A percentile compares a stretch with the other conserved stretches of the same genome.
Conservation (phyloP, 2,797 vertebrate genomes). For the Hippocampus kuda region DNA sequence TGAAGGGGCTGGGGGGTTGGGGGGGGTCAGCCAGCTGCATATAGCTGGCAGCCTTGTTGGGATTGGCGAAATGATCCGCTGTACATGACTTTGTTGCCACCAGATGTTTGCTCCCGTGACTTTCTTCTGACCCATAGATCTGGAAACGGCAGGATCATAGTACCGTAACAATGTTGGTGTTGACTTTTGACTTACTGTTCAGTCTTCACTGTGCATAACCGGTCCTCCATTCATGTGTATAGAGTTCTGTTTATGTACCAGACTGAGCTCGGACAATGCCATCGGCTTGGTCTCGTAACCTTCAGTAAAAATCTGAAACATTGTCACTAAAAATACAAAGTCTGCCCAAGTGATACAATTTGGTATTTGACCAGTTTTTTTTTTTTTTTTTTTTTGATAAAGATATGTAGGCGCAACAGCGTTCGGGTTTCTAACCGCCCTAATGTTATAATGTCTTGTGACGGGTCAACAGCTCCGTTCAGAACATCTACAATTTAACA, state of each 20-base stretch:
- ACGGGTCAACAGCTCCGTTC: no score
- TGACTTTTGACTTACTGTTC: slow-evolving; percentile 7
- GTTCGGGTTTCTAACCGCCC: no score
- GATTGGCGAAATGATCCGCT: slow-evolving; percentile 46
- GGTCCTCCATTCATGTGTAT: not conserved
- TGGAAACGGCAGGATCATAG: slow-evolving; percentile 31
- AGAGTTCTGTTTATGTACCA: not conserved
- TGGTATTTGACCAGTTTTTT: not conserved
- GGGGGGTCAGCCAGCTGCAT: slow-evolving; percentile 47
- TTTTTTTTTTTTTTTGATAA: no score
- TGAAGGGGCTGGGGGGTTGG: slow-evolving; percentile 5
- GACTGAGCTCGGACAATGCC: not conserved
- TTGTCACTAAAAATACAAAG: not conserved
- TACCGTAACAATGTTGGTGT: slow-evolving; percentile 22
- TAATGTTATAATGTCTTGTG: not conserved
- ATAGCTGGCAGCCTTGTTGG: slow-evolving; percentile 43
- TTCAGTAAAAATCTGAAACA: not conserved
- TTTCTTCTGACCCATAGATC: slow-evolving; percentile 30
- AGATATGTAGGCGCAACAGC: no score
- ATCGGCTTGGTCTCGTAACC: not conserved
- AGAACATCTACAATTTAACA: no score
- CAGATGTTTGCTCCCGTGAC: slow-evolving; percentile 30
- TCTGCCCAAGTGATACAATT: not conserved
- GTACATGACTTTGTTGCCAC: slow-evolving; percentile 24
- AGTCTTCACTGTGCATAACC: not conserved